These are phyloP conservation scores for Ennomos fuscantarius DNA, from an alignment of 2,888 invertebrate genomes.

Conservation along the genomic window DNA sequence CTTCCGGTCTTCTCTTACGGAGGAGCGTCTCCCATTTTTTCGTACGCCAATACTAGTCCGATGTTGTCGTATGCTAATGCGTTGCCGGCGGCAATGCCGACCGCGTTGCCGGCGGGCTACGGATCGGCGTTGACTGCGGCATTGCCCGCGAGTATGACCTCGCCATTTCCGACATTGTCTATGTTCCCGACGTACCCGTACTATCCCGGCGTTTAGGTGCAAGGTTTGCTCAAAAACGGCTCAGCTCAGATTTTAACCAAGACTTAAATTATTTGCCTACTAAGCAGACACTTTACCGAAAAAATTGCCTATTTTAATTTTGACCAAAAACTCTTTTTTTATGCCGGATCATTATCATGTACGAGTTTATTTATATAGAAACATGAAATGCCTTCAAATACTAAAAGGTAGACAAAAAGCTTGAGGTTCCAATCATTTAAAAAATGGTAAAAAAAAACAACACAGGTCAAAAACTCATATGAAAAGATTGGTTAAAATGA, in stretches of 20 bases:
- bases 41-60: slow-evolving; percentile 70
- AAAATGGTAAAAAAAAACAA: too few species aligned
- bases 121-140: slow-evolving; percentile 63
- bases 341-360: too few species aligned
- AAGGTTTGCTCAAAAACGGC: slow-evolving; percentile 11
- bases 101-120: slow-evolving; percentile 68
- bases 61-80: slow-evolving; percentile 68
- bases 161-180: slow-evolving; percentile 62
- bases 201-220: slow-evolving; percentile 38
- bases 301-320: too few species aligned
- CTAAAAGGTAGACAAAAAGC: slow-evolving; percentile 9
- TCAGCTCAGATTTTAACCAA: not conserved
- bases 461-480: too few species aligned
- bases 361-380: too few species aligned
- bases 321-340: too few species aligned
- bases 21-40: slow-evolving; percentile 70
- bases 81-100: slow-evolving; percentile 58
- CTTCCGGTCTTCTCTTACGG: slow-evolving; percentile 84
- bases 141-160: slow-evolving; percentile 56
- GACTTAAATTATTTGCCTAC: too few species aligned
- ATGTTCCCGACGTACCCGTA: slow-evolving; percentile 74
- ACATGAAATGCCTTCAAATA: not conserved
- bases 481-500: too few species aligned
- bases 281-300: too few species aligned
- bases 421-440: slow-evolving; percentile 12